A percentile compares a stretch with the other conserved stretches of the same genome.
phyloP scores from a whole-genome alignment of 2,113 vertebrate genomes.

The Gadus macrocephalus region DNA sequence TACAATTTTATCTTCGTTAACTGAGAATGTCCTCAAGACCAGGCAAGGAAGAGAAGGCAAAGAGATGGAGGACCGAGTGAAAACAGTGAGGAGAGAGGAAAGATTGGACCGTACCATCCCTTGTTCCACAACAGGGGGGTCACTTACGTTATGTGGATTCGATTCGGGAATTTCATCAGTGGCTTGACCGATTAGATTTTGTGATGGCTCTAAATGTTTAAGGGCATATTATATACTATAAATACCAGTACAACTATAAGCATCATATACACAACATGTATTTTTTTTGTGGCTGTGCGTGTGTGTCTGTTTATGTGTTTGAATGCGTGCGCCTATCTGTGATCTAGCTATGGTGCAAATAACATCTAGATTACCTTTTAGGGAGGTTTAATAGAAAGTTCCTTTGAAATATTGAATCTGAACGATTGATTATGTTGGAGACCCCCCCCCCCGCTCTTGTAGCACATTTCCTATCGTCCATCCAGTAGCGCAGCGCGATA shows the following conservation, averaged over 20 bases:
- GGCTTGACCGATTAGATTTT: neutral
- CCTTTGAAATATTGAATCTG: neutral
- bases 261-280: no score
- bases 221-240: no score
- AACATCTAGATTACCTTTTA: neutral
- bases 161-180: neutral
- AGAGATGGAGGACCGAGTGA: constrained; percentile 65
- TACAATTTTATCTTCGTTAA: neutral
- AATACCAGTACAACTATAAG: no score
- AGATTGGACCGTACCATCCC: constrained; percentile 61
- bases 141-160: neutral
- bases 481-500: constrained; percentile 8
- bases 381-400: neutral
- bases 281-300: no score
- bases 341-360: no score
- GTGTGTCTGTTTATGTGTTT: no score
- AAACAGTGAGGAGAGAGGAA: constrained; percentile 51
- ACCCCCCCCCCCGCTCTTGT: neutral
- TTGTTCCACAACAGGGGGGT: constrained; percentile 33
- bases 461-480: neutral
- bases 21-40: constrained; percentile 52
- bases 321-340: no score
- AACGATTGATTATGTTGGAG: neutral
- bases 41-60: constrained; percentile 42
- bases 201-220: neutral